These are phyloP conservation scores for Caenorhabditis sp. DNA, from an alignment of 2,888 invertebrate species.

Conservation along the genomic window DNA sequence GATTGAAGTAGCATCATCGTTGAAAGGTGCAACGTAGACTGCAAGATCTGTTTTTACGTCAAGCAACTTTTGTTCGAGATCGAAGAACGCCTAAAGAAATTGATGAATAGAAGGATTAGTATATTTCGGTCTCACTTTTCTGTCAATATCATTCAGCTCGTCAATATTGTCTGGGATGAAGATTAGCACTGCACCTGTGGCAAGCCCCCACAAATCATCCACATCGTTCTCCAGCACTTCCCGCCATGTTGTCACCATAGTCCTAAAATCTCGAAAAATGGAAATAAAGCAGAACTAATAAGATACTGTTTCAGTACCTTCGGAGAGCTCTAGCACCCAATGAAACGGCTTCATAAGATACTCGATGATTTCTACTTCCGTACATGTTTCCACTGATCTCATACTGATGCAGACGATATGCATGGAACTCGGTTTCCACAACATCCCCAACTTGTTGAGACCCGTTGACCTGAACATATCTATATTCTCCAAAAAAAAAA, in stretches of 20 bases:
- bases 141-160: constrained; percentile 69
- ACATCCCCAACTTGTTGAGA: constrained; percentile 72
- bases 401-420: constrained; percentile 81
- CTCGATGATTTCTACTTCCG: constrained; percentile 76
- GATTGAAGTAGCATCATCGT: constrained; percentile 63
- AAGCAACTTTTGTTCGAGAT: constrained; percentile 72
- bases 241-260: constrained; percentile 79
- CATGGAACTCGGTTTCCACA: constrained; percentile 77
- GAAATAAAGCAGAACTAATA: neutral
- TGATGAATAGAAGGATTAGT: constrained; percentile 4
- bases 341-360: constrained; percentile 81
- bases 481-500: neutral
- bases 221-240: constrained; percentile 77
- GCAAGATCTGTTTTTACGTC: constrained; percentile 75
- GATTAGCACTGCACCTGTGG: constrained; percentile 80
- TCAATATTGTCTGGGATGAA: constrained; percentile 79
- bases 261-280: constrained; percentile 53
- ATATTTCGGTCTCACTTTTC: constrained; percentile 59
- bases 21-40: constrained; percentile 76
- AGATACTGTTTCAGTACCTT: constrained; percentile 63
- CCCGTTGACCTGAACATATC: constrained; percentile 61
- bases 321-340: constrained; percentile 74
- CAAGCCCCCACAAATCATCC: constrained; percentile 69
- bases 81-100: constrained; percentile 70
- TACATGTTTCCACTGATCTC: constrained; percentile 78